Evolutionary conservation across 2,113 vertebrate species (phyloP).

Genomic region (Oreochromis spilurus): DNA sequence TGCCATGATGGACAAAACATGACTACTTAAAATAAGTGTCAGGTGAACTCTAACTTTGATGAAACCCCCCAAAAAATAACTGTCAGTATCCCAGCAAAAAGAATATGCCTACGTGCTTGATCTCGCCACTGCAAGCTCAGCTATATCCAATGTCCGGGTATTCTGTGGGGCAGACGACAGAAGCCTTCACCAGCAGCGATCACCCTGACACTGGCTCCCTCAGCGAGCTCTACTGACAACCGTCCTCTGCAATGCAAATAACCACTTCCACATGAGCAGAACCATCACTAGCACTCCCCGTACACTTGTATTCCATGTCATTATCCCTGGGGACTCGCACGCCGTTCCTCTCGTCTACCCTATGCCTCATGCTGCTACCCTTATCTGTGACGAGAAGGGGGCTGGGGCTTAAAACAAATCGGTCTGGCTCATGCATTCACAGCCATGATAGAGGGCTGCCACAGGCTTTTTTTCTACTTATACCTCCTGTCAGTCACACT

Average conservation of each 20-base stretch:
- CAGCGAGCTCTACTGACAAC: slow-evolving; percentile 46
- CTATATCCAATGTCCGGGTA: slow-evolving; percentile 9
- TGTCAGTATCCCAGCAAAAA: neutral
- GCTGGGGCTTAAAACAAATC: slow-evolving; percentile 40
- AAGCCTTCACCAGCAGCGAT: slow-evolving; percentile 45
- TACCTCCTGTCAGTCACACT: slow-evolving; percentile 67
- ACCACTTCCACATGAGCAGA: slow-evolving; percentile 60
- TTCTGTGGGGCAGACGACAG: slow-evolving; percentile 40
- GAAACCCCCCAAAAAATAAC: neutral
- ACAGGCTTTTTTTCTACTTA: slow-evolving; percentile 46
- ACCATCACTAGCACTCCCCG: slow-evolving; percentile 51
- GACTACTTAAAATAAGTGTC: slow-evolving; percentile 24
- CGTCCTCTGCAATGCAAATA: slow-evolving; percentile 67
- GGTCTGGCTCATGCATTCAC: slow-evolving; percentile 9
- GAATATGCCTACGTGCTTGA: slow-evolving; percentile 6
- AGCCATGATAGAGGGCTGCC: slow-evolving; percentile 51
- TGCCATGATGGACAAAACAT: slow-evolving; percentile 9
- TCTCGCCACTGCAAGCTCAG: slow-evolving; percentile 32
- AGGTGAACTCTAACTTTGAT: slow-evolving; percentile 21
- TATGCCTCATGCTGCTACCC: slow-evolving; percentile 37
- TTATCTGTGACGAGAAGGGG: slow-evolving; percentile 26
- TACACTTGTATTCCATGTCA: slow-evolving; percentile 61
- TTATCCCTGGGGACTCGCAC: slow-evolving; percentile 51
- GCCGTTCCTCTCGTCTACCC: slow-evolving; percentile 8
- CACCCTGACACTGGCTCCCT: slow-evolving; percentile 49